Conservation (phyloP, 2,888 invertebrate genomes). For the Ferrisia virgata region DNA sequence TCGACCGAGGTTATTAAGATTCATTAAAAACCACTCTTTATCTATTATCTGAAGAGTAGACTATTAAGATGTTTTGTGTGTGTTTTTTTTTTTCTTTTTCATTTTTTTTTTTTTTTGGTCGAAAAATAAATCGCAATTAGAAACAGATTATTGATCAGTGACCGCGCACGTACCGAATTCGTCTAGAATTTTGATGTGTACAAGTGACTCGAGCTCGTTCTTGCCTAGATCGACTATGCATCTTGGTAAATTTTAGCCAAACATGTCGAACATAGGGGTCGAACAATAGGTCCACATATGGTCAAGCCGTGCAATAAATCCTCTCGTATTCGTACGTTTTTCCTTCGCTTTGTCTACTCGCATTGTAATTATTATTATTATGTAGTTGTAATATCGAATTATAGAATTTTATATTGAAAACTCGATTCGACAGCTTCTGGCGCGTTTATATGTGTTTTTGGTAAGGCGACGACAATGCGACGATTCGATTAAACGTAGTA, state of each 20-base stretch:
- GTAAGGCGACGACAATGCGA: background rate
- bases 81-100: too few species aligned
- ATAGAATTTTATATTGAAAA: constrained; percentile 10
- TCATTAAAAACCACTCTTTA: constrained; percentile 27
- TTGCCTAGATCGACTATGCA: background rate
- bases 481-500: constrained; percentile 12
- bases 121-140: background rate
- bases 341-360: background rate
- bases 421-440: background rate
- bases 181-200: background rate
- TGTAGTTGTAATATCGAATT: background rate
- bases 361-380: background rate
- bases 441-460: background rate
- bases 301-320: background rate
- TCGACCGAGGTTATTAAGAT: constrained; percentile 20
- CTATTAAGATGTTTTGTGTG: constrained; percentile 5
- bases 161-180: background rate
- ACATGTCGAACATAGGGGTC: background rate
- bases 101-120: too few species aligned
- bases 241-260: too few species aligned
- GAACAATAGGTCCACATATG: background rate
- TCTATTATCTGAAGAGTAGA: background rate
- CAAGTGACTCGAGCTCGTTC: background rate
- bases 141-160: background rate
- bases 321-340: background rate